phyloP scores from a whole-genome alignment of 2,888 invertebrate genomes.

The Piscicola geometra region DNA sequence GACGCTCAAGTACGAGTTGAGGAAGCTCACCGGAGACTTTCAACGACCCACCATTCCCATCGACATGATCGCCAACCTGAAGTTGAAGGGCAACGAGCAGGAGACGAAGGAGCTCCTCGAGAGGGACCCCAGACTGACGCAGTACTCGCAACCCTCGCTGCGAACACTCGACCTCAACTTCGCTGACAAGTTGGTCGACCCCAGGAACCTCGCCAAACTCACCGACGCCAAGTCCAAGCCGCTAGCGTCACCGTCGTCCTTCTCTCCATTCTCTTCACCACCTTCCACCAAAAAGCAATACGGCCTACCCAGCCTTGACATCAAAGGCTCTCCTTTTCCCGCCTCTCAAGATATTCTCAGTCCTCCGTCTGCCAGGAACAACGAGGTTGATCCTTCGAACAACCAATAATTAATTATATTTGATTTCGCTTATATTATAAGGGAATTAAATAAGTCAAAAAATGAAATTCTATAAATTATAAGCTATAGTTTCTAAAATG shows the following conservation, averaged over 20 bases:
- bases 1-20: slow-evolving; percentile 7
- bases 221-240: not conserved
- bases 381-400: too few relatives aligned
- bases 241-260: not conserved
- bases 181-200: slow-evolving; percentile 13
- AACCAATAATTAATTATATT: too few relatives aligned
- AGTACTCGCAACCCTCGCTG: slow-evolving; percentile 5
- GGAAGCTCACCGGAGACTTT: not conserved
- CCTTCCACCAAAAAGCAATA: not conserved
- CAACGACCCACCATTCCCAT: slow-evolving; percentile 23
- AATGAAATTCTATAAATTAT: too few relatives aligned
- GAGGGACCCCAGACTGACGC: slow-evolving; percentile 26
- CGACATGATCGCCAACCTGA: slow-evolving; percentile 19
- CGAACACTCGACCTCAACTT: slow-evolving; percentile 7
- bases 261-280: not conserved
- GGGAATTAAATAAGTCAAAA: too few relatives aligned
- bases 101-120: slow-evolving; percentile 9
- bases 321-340: not conserved
- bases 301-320: not conserved
- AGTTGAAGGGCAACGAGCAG: not conserved
- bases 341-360: not conserved
- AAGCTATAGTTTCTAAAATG: too few relatives aligned
- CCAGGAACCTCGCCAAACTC: not conserved
- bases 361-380: not conserved
- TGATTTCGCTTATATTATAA: too few relatives aligned